Conservation (phyloP, 2,113 vertebrate genomes). For the Opisthocomus hoazin region DNA sequence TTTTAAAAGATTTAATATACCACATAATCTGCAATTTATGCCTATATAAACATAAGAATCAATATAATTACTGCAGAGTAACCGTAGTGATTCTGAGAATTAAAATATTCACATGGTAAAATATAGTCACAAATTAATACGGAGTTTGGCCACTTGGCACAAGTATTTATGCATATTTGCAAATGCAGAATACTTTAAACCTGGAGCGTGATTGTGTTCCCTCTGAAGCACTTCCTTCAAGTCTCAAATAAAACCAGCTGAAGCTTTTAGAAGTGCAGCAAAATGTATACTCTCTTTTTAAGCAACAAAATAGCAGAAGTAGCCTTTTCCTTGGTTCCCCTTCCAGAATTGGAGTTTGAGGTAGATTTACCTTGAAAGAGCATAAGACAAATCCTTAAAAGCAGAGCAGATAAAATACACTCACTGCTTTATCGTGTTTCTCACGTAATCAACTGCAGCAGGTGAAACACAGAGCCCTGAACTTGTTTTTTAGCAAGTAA, state of each 20-base stretch:
- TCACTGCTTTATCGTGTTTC: background rate
- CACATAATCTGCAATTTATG: background rate
- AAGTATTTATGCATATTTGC: background rate
- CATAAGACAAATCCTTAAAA: background rate
- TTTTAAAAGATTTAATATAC: background rate
- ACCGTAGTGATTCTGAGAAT: background rate
- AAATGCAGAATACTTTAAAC: background rate
- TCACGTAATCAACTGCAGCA: background rate
- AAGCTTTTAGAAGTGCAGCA: background rate
- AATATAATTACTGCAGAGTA: background rate
- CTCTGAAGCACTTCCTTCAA: background rate
- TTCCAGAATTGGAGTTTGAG: background rate
- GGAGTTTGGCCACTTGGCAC: background rate
- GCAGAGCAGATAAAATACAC: background rate
- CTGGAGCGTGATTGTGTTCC: background rate
- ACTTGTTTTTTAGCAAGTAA: background rate
- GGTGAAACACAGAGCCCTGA: slow-evolving; percentile 10
- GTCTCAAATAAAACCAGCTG: background rate
- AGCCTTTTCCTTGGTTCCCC: background rate
- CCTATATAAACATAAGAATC: background rate
- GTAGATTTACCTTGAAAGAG: background rate
- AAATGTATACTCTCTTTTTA: background rate
- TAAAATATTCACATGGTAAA: background rate
- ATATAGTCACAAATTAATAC: background rate
- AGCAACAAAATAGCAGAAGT: background rate